Evolutionary conservation across 2,888 invertebrate genomes (phyloP).

Genomic region (Lepidocyrtoides sp.): DNA sequence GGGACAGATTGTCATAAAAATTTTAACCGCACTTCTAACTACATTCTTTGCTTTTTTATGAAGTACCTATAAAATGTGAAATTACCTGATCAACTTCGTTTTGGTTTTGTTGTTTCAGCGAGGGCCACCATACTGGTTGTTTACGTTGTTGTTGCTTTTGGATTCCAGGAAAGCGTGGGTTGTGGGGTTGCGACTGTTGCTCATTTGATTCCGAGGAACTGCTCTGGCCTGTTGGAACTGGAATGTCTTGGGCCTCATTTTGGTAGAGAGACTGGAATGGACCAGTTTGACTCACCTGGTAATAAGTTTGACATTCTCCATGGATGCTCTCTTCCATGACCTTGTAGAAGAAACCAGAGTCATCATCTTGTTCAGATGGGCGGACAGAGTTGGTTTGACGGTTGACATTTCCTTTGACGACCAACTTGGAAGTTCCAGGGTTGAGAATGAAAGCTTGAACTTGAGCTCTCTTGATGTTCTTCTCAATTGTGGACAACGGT

Average conservation of each 20-base stretch:
- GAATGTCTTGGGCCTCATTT: conserved; percentile 79
- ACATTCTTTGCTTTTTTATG: too few relatives aligned
- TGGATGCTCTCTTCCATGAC: conserved; percentile 85
- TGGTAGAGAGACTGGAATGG: conserved; percentile 81
- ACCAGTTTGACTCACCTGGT: conserved; percentile 84
- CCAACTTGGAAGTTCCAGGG: conserved; percentile 79
- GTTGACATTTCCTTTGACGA: conserved; percentile 83
- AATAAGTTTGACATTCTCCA: conserved; percentile 86
- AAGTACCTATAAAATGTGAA: not conserved
- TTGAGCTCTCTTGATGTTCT: conserved; percentile 87
- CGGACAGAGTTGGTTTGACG: conserved; percentile 82
- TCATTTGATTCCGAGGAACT: not conserved
- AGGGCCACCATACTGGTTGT: conserved; percentile 6
- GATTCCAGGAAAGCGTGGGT: conserved; percentile 31
- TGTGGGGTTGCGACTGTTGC: conserved; percentile 52
- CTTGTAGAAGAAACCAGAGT: conserved; percentile 84
- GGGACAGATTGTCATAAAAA: not conserved
- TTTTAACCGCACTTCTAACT: too few relatives aligned
- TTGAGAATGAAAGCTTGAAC: conserved; percentile 84
- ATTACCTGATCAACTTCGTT: conserved; percentile 77
- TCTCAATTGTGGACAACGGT: conserved; percentile 86
- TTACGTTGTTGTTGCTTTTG: conserved; percentile 44
- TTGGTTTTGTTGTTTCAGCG: not conserved
- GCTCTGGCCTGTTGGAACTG: too few relatives aligned
- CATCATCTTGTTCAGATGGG: conserved; percentile 79